phyloP scores from a whole-genome alignment of 1,140 invertebrate genomes.

The Diorhabda sublineata region DNA sequence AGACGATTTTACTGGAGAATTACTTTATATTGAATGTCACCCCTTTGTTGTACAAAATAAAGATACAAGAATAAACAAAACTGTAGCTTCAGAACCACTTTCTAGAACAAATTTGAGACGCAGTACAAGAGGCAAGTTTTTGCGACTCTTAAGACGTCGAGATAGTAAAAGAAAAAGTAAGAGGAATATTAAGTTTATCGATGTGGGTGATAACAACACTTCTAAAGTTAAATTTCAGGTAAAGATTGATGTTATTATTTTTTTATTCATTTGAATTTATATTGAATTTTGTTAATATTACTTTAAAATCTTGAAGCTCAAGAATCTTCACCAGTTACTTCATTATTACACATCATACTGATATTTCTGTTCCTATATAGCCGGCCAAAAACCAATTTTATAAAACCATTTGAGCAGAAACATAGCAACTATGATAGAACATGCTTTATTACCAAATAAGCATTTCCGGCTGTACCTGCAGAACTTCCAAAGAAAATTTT shows the following conservation, averaged over 20 bases:
- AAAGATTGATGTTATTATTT: neutral
- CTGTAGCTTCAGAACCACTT: slow-evolving; percentile 26
- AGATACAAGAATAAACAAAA: slow-evolving; percentile 26
- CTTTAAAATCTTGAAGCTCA: too few species aligned
- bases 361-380: too few species aligned
- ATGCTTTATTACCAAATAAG: too few species aligned
- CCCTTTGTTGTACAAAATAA: slow-evolving; percentile 44
- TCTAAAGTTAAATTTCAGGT: slow-evolving; percentile 29
- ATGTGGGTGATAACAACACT: slow-evolving; percentile 27
- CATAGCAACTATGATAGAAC: too few species aligned
- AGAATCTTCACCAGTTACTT: too few species aligned
- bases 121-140: slow-evolving; percentile 44
- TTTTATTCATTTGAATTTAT: too few species aligned
- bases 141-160: slow-evolving; percentile 38
- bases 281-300: too few species aligned
- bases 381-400: too few species aligned
- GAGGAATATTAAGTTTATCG: slow-evolving; percentile 31
- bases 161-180: slow-evolving; percentile 44
- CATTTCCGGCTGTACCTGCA: too few species aligned
- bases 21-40: slow-evolving; percentile 45
- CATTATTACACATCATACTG: too few species aligned
- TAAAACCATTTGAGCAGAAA: too few species aligned
- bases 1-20: slow-evolving; percentile 40
- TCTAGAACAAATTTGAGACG: slow-evolving; percentile 36
- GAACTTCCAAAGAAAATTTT: too few species aligned